These are phyloP conservation scores for Pseudopodoces humilis DNA, from an alignment of 2,113 vertebrate species.

Conservation along the genomic window DNA sequence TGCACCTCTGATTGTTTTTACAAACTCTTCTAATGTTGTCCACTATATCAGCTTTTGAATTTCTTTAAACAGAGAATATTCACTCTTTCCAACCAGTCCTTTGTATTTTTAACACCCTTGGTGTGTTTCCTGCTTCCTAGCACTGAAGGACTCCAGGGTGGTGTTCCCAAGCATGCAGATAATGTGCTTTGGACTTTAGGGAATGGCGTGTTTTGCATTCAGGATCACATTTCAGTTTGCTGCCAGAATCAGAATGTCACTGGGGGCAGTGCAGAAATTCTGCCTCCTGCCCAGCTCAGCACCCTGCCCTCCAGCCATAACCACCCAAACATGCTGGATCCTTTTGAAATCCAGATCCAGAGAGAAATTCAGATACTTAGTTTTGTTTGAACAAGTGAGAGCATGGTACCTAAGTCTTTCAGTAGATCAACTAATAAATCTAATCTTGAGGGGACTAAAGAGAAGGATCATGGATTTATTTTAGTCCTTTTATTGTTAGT, in stretches of 20 bases:
- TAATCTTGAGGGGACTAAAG: neutral
- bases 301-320: neutral
- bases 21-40: neutral
- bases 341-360: neutral
- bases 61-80: neutral
- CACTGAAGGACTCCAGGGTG: neutral
- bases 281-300: neutral
- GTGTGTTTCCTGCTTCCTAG: neutral
- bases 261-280: neutral
- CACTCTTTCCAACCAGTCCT: neutral
- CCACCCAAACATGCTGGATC: neutral
- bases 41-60: neutral
- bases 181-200: constrained; percentile 18
- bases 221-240: constrained; percentile 35
- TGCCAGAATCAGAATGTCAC: neutral
- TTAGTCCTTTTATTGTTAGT: neutral
- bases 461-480: neutral
- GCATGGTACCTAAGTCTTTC: neutral
- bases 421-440: neutral
- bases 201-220: neutral
- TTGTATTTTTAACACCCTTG: neutral
- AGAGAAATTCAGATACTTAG: neutral
- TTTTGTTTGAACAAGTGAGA: neutral
- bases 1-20: neutral
- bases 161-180: neutral